Base-by-base conservation (phyloP, 2,797 vertebrate species). In the Myripristis murdjan region DNA sequence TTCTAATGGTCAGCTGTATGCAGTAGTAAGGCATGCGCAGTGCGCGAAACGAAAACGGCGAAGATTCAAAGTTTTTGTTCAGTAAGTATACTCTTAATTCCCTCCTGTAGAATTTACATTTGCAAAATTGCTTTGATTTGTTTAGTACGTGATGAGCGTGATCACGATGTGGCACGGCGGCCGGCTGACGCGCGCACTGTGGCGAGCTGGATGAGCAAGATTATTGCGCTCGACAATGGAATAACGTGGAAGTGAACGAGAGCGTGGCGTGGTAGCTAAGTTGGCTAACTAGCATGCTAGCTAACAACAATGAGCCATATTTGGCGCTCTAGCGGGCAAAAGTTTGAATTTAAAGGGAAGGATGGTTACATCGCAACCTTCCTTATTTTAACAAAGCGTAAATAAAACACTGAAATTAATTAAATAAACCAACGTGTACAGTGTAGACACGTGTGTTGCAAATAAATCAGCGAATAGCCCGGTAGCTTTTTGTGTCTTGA, bases 31-130 rank as follows among this genome's bases (percentile, higher is more conserved):
- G 89, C 94, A 95, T 95, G 95, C 94, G 94, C 93, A 95, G 83
- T 93, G 39, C 11, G 64, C 49, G 37, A 41, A 52, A 79, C 61
- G 89, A 85, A 88, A 75, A 90, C 92, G 89, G 87, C 77, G 83
- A 94, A 87, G 92, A 94, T 94, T 94, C 92, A 94, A 95, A 95
- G 93, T 95, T 93, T 92, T 91, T 89, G 83, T 94, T 90, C 90
- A 67, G 91, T 95, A 93, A 95, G 94, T 90, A 46, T 69, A 37
- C 55, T 79, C 26, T 84, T 89, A 70, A 83, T 82, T 82, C 46
- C 74, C 61, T 79, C 55, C 20, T 16, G 8, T 33, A 39, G 4
- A 74, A 53, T 47, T 37, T 61, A 66, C 59, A 37, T 58, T 64
- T 47, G 11, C 49, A 1, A 15, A 7, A 24, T 54, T 15, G n/a